Conservation (phyloP, 2,888 invertebrate species). For the Proisotoma minuta region DNA sequence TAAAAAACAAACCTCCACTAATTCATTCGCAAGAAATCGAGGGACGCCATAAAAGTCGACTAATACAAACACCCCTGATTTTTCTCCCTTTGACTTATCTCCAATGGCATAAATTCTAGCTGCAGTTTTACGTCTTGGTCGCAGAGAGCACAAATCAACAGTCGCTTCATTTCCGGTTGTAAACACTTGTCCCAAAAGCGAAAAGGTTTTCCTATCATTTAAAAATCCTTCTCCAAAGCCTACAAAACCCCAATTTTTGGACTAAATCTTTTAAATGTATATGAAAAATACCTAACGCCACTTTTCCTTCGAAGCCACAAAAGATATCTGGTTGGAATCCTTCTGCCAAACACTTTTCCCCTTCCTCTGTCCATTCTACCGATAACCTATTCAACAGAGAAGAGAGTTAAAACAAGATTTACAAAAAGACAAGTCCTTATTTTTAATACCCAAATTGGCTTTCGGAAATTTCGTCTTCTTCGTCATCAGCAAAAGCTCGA, state of each 20-base stretch:
- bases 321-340: conserved; percentile 11
- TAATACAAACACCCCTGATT: conserved; percentile 25
- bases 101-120: conserved; percentile 22
- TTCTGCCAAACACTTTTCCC: conserved; percentile 19
- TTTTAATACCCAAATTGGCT: conserved; percentile 53
- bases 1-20: conserved; percentile 24
- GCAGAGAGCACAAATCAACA: conserved; percentile 30
- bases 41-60: conserved; percentile 37
- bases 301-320: conserved; percentile 39
- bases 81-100: conserved; percentile 12
- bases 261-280: neutral
- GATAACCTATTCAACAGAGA: conserved; percentile 26
- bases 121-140: conserved; percentile 26
- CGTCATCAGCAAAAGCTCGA: conserved; percentile 45
- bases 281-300: conserved; percentile 29
- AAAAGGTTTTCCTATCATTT: conserved; percentile 16
- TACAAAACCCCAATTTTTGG: neutral
- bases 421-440: neutral
- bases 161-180: conserved; percentile 36
- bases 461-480: conserved; percentile 48
- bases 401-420: neutral
- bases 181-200: conserved; percentile 24
- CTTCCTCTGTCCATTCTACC: conserved; percentile 25
- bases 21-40: conserved; percentile 28
- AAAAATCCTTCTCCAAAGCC: conserved; percentile 39